Base-by-base conservation (phyloP, 2,888 invertebrate genomes). In the Tipula confusa region DNA sequence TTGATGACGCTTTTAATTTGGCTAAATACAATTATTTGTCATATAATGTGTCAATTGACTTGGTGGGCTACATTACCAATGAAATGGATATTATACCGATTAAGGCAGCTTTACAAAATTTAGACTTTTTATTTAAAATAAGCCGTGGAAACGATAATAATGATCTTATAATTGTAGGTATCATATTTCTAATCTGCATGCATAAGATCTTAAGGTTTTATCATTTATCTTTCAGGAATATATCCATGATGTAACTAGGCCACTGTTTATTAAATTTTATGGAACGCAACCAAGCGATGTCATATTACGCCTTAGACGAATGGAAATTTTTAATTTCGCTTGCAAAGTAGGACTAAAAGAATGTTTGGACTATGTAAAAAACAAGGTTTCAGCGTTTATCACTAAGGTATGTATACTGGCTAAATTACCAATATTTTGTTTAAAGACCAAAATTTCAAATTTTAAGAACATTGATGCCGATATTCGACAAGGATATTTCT, bases 1-100 rank as follows among this genome's bases (percentile, higher is more conserved):
- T 98, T 13, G 95, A 97, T 86, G 98, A 98, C 87, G 93, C 95
- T 0, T 91, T 83, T n/a, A 83, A 83, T 29, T 83, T 83, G 29
- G 83, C 83, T 48, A 83, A 83, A 83, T 29, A 29, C 29, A 15
- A 83, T 83, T 83, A 83, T 18, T 29, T 83, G n/a, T n/a, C 28
- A 13, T 43, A 48, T 15, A 43, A 83, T 15, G 24, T 29, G 1
- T 43, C 83, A 28, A 28, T 83, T 15, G 48, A 83, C 28, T 43
- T 83, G 7, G 7, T 83, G 6, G 15, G 43, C 1, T 83, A 83
- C 9, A 13, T 83, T 29, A 28, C 29, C 29, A 43, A 43, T 15
- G 83, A 83, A 43, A 6, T 18, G 15, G 83, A 83, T 29, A 15
- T 33, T 83, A 29, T 83, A 29, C 83, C 83, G 11, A 29, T 83